Conservation (phyloP, 2,888 invertebrate genomes). For the Hartigia nigra region DNA sequence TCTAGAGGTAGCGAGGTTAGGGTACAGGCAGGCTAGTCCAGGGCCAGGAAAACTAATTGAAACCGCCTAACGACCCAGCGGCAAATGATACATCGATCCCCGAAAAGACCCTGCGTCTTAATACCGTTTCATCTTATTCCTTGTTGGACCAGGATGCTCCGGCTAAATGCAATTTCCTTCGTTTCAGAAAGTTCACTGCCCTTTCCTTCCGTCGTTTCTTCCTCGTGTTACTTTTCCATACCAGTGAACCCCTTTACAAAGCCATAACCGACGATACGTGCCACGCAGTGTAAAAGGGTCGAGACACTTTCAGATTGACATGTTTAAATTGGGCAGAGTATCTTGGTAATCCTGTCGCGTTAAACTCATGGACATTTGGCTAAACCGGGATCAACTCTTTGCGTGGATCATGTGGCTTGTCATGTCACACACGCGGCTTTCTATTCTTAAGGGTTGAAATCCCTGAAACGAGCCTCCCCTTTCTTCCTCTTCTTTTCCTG, state of each 20-base stretch:
- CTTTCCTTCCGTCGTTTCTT: not conserved
- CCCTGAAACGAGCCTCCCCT: not conserved
- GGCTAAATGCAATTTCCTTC: slow-evolving; percentile 50
- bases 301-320: slow-evolving; percentile 42
- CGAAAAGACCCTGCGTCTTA: slow-evolving; percentile 54
- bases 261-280: not conserved
- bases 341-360: slow-evolving; percentile 1
- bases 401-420: slow-evolving; percentile 58
- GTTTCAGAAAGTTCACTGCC: slow-evolving; percentile 7
- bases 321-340: slow-evolving; percentile 44
- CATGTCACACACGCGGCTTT: slow-evolving; percentile 47
- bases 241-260: not conserved
- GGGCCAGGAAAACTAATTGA: slow-evolving; percentile 63
- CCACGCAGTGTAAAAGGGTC: not conserved
- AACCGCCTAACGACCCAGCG: slow-evolving; percentile 64
- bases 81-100: slow-evolving; percentile 64
- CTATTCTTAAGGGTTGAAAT: not conserved
- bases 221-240: not conserved
- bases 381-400: slow-evolving; percentile 64
- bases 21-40: slow-evolving; percentile 15
- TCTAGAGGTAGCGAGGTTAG: slow-evolving; percentile 40
- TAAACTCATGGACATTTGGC: slow-evolving; percentile 45
- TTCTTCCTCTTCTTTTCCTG: not conserved
- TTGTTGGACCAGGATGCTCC: slow-evolving; percentile 26
- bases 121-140: slow-evolving; percentile 59